Percentiles rank a stretch among this genome's conserved stretches.
These are phyloP conservation scores for Stercorarius parasiticus DNA, from an alignment of 2,113 vertebrate genomes.

Conservation along the genomic window DNA sequence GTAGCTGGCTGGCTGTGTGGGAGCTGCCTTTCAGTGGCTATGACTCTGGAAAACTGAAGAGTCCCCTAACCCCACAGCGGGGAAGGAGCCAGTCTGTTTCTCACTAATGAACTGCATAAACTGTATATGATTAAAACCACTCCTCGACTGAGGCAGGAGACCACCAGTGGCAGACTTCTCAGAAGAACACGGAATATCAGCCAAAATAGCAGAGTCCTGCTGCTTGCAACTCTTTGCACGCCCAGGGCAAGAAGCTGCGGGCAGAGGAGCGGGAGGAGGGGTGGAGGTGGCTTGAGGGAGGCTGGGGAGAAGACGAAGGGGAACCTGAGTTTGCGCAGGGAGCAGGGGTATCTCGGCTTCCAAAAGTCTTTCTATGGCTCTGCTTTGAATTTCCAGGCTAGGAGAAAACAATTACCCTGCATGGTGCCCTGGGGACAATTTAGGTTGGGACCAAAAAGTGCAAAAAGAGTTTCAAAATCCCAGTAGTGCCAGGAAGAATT, in stretches of 20 bases:
- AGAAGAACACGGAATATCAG: not conserved
- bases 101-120: not conserved
- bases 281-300: not conserved
- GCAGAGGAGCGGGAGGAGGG: not conserved
- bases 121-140: not conserved
- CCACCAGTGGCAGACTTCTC: not conserved
- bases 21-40: not conserved
- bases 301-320: not conserved
- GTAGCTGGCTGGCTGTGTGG: not conserved
- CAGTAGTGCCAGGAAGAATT: not conserved
- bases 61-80: rapidly evolving
- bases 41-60: not conserved
- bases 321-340: not conserved
- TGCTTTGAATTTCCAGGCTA: not conserved
- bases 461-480: not conserved
- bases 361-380: not conserved
- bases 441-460: not conserved
- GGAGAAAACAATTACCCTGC: not conserved
- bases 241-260: not conserved
- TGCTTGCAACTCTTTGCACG: not conserved
- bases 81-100: not conserved
- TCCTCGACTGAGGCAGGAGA: not conserved
- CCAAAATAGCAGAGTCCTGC: not conserved
- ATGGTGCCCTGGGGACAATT: not conserved
- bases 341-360: not conserved